phyloP scores from a whole-genome alignment of 2,113 vertebrate genomes.

The Alosa alosa region DNA sequence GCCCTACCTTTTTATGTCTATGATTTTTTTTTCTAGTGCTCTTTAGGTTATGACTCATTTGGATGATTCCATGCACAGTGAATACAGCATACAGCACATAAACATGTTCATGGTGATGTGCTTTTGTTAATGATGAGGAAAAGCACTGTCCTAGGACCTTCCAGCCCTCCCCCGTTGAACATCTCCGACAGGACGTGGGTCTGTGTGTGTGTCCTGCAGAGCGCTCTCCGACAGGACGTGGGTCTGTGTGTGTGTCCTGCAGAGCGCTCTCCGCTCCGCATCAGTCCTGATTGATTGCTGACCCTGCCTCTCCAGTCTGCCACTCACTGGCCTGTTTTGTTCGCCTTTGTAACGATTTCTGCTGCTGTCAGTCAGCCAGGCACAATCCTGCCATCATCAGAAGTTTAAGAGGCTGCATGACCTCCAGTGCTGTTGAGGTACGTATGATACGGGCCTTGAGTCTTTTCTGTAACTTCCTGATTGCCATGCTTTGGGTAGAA shows the following conservation, averaged over 20 bases:
- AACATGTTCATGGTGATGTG: not conserved
- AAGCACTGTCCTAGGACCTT: not conserved
- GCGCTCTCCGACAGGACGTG: conserved; percentile 21
- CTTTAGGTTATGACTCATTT: not conserved
- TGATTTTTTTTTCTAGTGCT: not conserved
- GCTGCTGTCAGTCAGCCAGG: conserved; percentile 54
- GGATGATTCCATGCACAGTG: not conserved
- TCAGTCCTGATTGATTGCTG: conserved; percentile 28
- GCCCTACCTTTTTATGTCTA: too few species aligned
- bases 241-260: conserved; percentile 23
- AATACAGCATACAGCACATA: not conserved
- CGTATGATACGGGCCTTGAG: not conserved
- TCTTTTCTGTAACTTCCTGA: not conserved
- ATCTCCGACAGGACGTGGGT: not conserved
- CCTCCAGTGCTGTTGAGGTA: not conserved
- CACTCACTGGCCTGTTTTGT: conserved; percentile 34
- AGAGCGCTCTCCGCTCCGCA: conserved; percentile 8
- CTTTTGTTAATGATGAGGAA: not conserved
- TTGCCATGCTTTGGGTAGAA: not conserved
- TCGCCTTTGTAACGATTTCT: conserved; percentile 55
- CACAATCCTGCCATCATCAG: conserved; percentile 44
- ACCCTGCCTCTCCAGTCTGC: conserved; percentile 21
- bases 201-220: conserved; percentile 26
- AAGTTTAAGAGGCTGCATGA: conserved; percentile 26
- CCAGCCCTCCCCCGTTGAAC: not conserved